These are phyloP conservation scores for Babyrousa celebensis DNA, from an alignment of 2,797 vertebrate species.

Conservation along the genomic window DNA sequence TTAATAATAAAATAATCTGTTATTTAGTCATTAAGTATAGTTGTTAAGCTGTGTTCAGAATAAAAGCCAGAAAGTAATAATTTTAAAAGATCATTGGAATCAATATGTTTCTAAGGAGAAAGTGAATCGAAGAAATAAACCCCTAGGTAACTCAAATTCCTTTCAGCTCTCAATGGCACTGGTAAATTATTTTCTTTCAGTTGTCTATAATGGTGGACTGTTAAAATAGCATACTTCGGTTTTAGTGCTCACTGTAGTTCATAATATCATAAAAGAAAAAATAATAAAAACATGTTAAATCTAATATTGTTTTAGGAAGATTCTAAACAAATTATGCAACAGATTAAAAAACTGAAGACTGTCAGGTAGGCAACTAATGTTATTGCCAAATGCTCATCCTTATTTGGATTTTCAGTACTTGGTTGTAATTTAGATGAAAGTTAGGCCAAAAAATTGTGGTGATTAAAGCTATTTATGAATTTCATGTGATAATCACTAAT, in stretches of 20 bases:
- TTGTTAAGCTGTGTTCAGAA: slow-evolving; percentile 92
- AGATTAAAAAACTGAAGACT: not conserved
- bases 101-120: slow-evolving; percentile 46
- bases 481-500: not conserved
- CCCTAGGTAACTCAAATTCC: not conserved
- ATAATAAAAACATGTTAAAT: not conserved
- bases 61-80: slow-evolving; percentile 91
- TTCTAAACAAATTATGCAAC: not conserved
- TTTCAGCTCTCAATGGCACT: slow-evolving; percentile 41
- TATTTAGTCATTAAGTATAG: slow-evolving; percentile 92
- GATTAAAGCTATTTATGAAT: not conserved
- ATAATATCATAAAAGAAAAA: not conserved
- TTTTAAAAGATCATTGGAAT: slow-evolving; percentile 89
- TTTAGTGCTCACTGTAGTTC: not conserved
- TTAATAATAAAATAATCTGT: slow-evolving; percentile 90
- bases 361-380: not conserved
- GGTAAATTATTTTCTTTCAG: not conserved
- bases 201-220: not conserved
- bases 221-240: not conserved
- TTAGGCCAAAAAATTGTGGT: not conserved
- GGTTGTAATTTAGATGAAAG: not conserved
- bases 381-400: not conserved
- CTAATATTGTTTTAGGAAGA: not conserved
- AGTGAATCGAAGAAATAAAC: slow-evolving; percentile 37
- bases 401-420: not conserved